A percentile compares a stretch with the other conserved stretches of the same genome.
Evolutionary conservation across 2,797 vertebrate species (phyloP).

Genomic region (Limnodromus scolopaceus): DNA sequence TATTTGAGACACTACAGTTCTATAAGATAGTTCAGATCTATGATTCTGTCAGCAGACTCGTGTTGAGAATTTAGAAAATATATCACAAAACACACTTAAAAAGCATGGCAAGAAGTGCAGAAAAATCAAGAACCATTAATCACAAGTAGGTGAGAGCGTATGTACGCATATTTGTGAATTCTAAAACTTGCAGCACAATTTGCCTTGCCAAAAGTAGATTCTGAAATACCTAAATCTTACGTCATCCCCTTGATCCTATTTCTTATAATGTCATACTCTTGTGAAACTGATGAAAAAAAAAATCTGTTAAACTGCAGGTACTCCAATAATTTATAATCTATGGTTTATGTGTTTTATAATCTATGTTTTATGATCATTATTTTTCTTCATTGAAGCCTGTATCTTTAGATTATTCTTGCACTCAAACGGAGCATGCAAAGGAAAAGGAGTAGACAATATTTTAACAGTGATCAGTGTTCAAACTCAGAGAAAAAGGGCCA

Average conservation of each 20-base stretch:
- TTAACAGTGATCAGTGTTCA: not conserved
- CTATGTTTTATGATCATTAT: accelerated
- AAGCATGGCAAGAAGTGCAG: not conserved
- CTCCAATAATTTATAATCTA: not conserved
- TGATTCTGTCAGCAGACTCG: conserved; percentile 20
- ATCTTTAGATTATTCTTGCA: not conserved
- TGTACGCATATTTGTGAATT: not conserved
- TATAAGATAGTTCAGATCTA: not conserved
- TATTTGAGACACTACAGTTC: not conserved
- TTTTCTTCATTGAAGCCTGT: not conserved
- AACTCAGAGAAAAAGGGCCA: not conserved
- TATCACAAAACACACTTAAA: not conserved
- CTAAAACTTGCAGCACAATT: not conserved
- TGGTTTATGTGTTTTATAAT: not conserved
- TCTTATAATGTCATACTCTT: not conserved
- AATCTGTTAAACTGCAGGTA: not conserved
- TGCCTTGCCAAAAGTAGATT: not conserved
- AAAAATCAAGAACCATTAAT: not conserved
- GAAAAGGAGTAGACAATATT: not conserved
- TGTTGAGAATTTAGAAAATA: conserved; percentile 16
- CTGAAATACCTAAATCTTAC: not conserved
- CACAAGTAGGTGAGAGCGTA: not conserved
- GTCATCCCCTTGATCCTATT: not conserved
- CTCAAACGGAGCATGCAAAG: not conserved
- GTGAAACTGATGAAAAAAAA: not conserved